phyloP scores from a whole-genome alignment of 2,113 vertebrate genomes.

The Aldabrachelys gigantea region DNA sequence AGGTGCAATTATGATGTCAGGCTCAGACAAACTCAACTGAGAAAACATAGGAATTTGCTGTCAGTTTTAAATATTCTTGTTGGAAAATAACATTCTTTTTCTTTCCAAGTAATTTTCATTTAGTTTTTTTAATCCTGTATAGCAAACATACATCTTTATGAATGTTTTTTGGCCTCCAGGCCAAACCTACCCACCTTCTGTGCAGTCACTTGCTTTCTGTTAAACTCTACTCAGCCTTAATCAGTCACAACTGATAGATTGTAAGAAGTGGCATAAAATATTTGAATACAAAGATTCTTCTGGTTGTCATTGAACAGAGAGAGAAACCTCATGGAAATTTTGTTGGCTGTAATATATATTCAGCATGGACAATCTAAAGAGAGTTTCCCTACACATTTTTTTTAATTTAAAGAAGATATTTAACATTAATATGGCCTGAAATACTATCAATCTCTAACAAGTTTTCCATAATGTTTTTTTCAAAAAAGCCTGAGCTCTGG shows the following conservation, averaged over 20 bases:
- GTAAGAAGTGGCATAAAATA: background rate
- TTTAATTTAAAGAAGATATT: background rate
- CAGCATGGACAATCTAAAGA: background rate
- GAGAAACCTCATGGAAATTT: background rate
- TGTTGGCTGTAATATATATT: background rate
- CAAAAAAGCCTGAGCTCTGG: background rate
- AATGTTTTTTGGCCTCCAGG: background rate
- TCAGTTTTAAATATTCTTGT: slow-evolving; percentile 21
- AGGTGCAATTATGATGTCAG: slow-evolving; percentile 15
- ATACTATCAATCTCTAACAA: background rate
- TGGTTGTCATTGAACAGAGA: background rate
- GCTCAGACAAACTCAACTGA: slow-evolving; percentile 27
- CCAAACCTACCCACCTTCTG: background rate
- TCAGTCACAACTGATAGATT: background rate
- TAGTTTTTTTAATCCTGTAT: slow-evolving; percentile 30
- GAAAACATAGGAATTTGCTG: slow-evolving; percentile 18
- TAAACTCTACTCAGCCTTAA: background rate
- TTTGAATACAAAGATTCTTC: background rate
- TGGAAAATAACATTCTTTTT: slow-evolving; percentile 41
- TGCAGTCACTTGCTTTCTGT: accelerated
- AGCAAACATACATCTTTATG: background rate
- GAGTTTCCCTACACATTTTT: background rate
- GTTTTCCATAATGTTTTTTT: background rate
- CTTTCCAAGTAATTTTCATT: slow-evolving; percentile 8
- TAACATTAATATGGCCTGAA: background rate